Evolutionary conservation across 2,888 invertebrate genomes (phyloP), one percentile per base, ranked within the genome.

Genomic region (Caenorhabditis doughertyi): DNA sequence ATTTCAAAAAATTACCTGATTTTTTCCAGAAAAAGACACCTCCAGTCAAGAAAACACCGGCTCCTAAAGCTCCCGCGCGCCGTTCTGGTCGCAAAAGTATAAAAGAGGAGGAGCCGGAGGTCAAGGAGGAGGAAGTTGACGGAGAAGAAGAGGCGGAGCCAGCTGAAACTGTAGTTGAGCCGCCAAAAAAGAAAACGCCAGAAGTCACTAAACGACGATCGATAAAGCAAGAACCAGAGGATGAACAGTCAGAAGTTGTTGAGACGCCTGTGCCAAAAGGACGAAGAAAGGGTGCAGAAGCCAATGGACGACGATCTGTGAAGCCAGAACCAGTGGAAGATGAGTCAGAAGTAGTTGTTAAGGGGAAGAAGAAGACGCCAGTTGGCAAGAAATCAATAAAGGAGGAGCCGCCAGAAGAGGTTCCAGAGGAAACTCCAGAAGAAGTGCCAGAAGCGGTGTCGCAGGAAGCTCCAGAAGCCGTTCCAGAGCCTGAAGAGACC

Each of bases 41-140:
- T 3, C 51, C 44, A 47, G 18, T 21, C 18, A 55, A 60, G 44
- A 55, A 47, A 29, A 42, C 56, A 3, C 27, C 62, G 11, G 27
- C 64, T 5, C 29, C 73, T 29, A 73, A 62, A 27, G n/a, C 64
- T n/a, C n/a, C n/a, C n/a, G n/a, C n/a, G 21, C 32, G 47, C 2
- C 29, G 18, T 4, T 11, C 47, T 18, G 39, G 25, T 25, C n/a
- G 18, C 18, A 11, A 35, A 13, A 32, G 65, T 13, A 29, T 56
- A 1, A 56, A 64, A 29, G 53, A 44, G n/a, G 72, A 62, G 21
- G 53, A 79, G 32, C 21, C 67, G 16, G 67, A 71, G 13, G 44
- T 16, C 9, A 56, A 79, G 23, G 64, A 70, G 29, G 71, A 56
- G 9, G 39, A 56, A 4, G 71, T 56, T 3, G 71, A 71, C 11